Conservation (phyloP, 2,888 invertebrate species). For the Lepidocyrtoides sp. region DNA sequence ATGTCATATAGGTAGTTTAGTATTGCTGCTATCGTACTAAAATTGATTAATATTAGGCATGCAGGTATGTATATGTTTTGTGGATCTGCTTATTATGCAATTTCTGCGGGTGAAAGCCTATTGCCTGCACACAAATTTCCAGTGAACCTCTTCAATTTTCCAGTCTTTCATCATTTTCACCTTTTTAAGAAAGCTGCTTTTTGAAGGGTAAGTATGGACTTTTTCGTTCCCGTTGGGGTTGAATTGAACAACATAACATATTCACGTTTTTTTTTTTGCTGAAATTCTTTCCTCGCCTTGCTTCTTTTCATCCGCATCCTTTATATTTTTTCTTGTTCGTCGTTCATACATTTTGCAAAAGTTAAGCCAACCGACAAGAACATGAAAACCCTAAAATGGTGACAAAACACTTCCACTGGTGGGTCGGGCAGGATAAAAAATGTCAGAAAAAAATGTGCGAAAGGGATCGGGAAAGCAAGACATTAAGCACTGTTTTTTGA, state of each 20-base stretch:
- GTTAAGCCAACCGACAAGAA: conserved; percentile 65
- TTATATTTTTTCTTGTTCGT: not conserved
- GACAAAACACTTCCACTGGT: conserved; percentile 21
- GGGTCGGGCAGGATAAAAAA: not conserved
- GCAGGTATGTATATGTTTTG: too few relatives aligned
- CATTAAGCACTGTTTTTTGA: conserved; percentile 38
- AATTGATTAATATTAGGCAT: too few relatives aligned
- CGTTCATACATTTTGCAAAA: conserved; percentile 35
- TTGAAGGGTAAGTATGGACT: conserved; percentile 18
- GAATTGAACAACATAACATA: not conserved
- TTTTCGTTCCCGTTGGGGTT: conserved; percentile 21
- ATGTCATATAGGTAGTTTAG: too few relatives aligned
- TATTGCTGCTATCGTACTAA: too few relatives aligned
- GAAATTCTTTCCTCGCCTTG: not conserved
- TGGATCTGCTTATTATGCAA: too few relatives aligned
- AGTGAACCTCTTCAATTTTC: conserved; percentile 35
- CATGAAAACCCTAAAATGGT: conserved; percentile 32
- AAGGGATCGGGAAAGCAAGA: not conserved
- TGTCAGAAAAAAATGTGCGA: conserved; percentile 17
- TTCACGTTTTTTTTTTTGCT: not conserved
- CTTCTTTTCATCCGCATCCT: not conserved
- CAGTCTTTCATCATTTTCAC: conserved; percentile 49
- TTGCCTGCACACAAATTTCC: too few relatives aligned
- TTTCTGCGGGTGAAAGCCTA: too few relatives aligned
- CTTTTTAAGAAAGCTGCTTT: conserved; percentile 14